Percentiles rank a stretch among this genome's conserved stretches.
phyloP scores from a whole-genome alignment of 1,140 invertebrate genomes.

The Globodera ellingtonae region DNA sequence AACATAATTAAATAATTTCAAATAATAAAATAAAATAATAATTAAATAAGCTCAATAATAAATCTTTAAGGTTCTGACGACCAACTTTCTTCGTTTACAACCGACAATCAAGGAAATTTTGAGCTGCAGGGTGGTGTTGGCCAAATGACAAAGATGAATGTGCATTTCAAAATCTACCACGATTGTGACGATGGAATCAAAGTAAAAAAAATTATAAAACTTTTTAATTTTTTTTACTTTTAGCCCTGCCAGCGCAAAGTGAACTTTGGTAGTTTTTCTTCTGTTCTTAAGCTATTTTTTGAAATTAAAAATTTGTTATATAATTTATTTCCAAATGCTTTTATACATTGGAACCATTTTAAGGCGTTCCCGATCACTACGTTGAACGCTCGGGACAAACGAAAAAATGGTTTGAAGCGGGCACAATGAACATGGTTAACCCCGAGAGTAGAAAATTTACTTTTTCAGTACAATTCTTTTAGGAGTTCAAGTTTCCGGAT shows the following conservation, averaged over 20 bases:
- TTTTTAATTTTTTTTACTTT: slow-evolving; percentile 11
- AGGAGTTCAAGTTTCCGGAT: neutral
- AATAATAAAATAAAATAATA: slow-evolving; percentile 11
- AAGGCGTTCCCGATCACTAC: slow-evolving; percentile 45
- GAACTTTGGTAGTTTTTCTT: slow-evolving; percentile 28
- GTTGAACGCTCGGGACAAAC: slow-evolving; percentile 42
- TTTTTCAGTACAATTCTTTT: neutral
- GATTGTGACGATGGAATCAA: slow-evolving; percentile 50
- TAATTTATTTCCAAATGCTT: neutral
- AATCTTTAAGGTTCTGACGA: slow-evolving; percentile 45
- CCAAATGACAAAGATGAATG: slow-evolving; percentile 46
- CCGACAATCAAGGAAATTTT: slow-evolving; percentile 50
- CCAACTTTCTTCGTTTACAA: slow-evolving; percentile 44
- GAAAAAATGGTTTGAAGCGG: slow-evolving; percentile 56
- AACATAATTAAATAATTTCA: neutral
- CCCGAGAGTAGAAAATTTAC: neutral
- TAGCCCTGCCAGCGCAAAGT: slow-evolving; percentile 51
- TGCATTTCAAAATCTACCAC: slow-evolving; percentile 52
- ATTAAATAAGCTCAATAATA: neutral
- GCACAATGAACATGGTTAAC: slow-evolving; percentile 51
- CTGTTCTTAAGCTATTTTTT: no score
- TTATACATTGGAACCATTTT: neutral
- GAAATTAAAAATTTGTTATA: no score
- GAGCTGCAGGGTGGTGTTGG: slow-evolving; percentile 45
- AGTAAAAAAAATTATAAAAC: slow-evolving; percentile 5